Conservation (phyloP, 2,113 vertebrate species). For the Irena cyanogastra region DNA sequence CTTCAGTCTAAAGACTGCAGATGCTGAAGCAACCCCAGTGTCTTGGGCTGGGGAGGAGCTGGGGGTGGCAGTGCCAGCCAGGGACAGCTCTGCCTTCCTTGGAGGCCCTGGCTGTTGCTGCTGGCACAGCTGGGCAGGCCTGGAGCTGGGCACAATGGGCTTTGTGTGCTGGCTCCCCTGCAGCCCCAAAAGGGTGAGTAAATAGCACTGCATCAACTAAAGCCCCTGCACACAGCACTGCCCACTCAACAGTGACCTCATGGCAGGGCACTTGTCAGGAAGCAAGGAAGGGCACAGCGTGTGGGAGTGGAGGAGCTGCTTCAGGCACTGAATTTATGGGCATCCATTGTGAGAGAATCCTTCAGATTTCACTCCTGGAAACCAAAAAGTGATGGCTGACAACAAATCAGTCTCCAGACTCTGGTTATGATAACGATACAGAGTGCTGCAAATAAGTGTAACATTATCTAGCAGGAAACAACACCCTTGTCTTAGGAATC, state of each 20-base stretch:
- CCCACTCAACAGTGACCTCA: neutral
- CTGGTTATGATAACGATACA: neutral
- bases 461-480: neutral
- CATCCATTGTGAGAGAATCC: neutral
- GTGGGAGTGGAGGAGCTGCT: neutral
- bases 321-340: neutral
- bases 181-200: neutral
- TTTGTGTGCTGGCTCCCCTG: neutral
- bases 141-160: neutral
- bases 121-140: neutral
- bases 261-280: rapidly evolving
- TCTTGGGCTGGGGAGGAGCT: neutral
- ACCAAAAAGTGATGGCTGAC: neutral
- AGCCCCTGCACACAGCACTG: neutral
- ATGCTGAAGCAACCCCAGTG: neutral
- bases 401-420: neutral
- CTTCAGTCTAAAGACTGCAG: neutral
- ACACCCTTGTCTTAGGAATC: neutral
- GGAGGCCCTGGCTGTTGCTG: neutral
- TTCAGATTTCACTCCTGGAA: neutral
- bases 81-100: neutral
- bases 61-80: constrained; percentile 1
- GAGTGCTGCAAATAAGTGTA: neutral
- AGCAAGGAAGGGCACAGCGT: neutral
- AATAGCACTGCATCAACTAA: rapidly evolving